Conservation (phyloP, 2,113 vertebrate genomes). For the Sinocyclocheilus rhinocerous region DNA sequence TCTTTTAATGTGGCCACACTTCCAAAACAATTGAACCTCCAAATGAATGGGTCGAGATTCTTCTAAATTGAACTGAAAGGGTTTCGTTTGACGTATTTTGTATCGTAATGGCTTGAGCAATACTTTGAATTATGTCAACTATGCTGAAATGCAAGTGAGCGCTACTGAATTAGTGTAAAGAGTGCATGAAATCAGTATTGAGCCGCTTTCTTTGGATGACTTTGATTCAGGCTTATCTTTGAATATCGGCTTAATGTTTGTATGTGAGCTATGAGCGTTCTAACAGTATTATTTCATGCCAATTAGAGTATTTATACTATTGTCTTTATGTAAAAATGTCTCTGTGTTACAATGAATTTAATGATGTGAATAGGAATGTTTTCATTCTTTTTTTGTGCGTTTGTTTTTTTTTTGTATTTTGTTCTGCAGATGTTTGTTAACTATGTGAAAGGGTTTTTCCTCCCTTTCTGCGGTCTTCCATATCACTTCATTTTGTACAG, state of each 20-base stretch:
- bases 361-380: constrained; percentile 63
- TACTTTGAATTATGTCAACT: constrained; percentile 19
- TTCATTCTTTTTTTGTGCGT: constrained; percentile 53
- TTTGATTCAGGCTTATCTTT: constrained; percentile 45
- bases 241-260: constrained; percentile 42
- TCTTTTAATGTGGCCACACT: constrained; percentile 10
- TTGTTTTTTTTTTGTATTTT: constrained; percentile 62
- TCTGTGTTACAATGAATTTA: constrained; percentile 44
- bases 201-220: constrained; percentile 27
- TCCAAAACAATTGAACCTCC: background rate
- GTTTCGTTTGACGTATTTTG: constrained; percentile 30
- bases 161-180: constrained; percentile 8
- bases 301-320: constrained; percentile 24
- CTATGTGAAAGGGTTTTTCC: constrained; percentile 66
- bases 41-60: background rate
- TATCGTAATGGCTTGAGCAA: constrained; percentile 36
- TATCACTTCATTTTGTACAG: constrained; percentile 77
- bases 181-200: constrained; percentile 39
- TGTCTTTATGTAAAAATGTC: constrained; percentile 30
- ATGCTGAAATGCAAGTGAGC: constrained; percentile 6
- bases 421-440: constrained; percentile 59
- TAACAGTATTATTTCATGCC: constrained; percentile 38
- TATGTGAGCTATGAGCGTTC: constrained; percentile 25
- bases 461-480: constrained; percentile 71
- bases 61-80: background rate